These are phyloP conservation scores for Andrena marginata DNA, from an alignment of 2,888 invertebrate genomes.

Conservation along the genomic window DNA sequence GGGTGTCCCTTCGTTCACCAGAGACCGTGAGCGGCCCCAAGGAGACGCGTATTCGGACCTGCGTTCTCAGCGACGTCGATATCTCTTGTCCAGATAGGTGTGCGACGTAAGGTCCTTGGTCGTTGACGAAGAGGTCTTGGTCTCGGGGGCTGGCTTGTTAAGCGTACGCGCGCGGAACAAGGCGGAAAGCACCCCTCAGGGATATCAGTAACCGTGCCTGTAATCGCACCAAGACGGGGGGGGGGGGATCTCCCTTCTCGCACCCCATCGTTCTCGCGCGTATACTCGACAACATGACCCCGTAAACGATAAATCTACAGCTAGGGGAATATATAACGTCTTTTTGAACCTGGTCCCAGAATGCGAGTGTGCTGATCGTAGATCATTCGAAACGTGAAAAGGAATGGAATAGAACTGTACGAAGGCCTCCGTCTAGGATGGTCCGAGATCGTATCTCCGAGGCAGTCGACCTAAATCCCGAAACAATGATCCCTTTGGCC, in stretches of 20 bases:
- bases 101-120: slow-evolving; percentile 24
- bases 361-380: slow-evolving; percentile 41
- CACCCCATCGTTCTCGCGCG: neutral
- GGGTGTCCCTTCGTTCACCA: slow-evolving; percentile 35
- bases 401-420: neutral
- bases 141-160: slow-evolving; percentile 44
- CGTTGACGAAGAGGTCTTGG: slow-evolving; percentile 21
- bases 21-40: neutral
- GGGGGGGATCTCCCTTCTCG: neutral
- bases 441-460: slow-evolving; percentile 1
- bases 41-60: slow-evolving; percentile 25
- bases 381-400: slow-evolving; percentile 23
- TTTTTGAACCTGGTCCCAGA: slow-evolving; percentile 58
- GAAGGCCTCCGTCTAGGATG: neutral
- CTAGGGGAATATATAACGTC: slow-evolving; percentile 36
- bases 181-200: slow-evolving; percentile 46
- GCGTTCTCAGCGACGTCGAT: slow-evolving; percentile 26
- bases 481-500: neutral
- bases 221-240: neutral
- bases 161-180: slow-evolving; percentile 45
- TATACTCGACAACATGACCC: slow-evolving; percentile 1
- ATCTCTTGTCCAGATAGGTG: slow-evolving; percentile 28
- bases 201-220: slow-evolving; percentile 28
- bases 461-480: neutral
- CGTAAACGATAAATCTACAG: slow-evolving; percentile 24